Base-by-base conservation (phyloP, 2,797 vertebrate genomes). In the Heteromormyrus szaboi region DNA sequence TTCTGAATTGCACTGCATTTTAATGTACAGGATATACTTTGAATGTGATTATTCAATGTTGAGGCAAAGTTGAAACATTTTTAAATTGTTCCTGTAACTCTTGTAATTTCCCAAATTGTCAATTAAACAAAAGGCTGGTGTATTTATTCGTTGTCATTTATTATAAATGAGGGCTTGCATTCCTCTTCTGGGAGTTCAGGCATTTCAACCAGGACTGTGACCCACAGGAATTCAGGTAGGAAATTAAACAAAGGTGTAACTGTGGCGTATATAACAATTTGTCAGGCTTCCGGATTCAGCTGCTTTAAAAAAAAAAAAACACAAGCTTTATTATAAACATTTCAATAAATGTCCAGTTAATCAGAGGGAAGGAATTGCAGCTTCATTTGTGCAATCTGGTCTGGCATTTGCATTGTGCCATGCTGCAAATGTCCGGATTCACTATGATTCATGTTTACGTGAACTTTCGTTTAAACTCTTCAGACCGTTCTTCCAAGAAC, bases 61-160 rank as follows among this genome's bases (percentile, higher is more conserved):
- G 50, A 88, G 88, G 54, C 88, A 91, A 90, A 90, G 89, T 25
- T 90, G 25, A 86, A 56, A 87, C 53, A 89, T 91, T 92, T 91
- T 92, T 79, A 76, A 87, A 90, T 91, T 87, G 89, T 90, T 92
- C 90, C 50, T 87, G 91, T 89, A 91, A 90, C 90, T 86, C 89
- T 91, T 92, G 53, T 85, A 48, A 56, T 90, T 92, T 89, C 91
- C 89, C 89, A 91, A 90, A 90, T 88, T 93, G 90, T 95, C 94
- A 94, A 96, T 96, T 94, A 95, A 95, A 95, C 86, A 93, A 92
- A 76, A 92, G 87, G 65, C 89, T 91, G 91, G 91, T 91, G 81
- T 91, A 92, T 90, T 91, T 92, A 56, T 89, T 56, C 0, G 88
- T 72, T 84, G 19, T 81, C 84, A n/a, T 59, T 86, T 91, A n/a